Evolutionary conservation across 2,797 vertebrate species (phyloP).

Genomic region (Nasua narica): DNA sequence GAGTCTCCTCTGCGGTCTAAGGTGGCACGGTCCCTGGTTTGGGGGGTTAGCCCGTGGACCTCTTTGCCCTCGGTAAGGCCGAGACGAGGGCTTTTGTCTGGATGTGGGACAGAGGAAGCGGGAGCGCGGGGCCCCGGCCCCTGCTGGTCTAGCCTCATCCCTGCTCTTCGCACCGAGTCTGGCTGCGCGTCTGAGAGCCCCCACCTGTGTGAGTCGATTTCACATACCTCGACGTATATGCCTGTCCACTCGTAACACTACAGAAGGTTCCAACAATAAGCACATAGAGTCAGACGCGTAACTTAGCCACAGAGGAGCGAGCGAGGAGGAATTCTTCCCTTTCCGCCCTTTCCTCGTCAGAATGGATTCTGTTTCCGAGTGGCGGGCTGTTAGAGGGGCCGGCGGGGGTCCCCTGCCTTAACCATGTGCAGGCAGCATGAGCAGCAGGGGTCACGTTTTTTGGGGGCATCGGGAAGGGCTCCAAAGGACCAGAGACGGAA

Average conservation of each 20-base stretch:
- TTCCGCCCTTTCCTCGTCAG: neutral
- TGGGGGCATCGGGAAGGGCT: neutral
- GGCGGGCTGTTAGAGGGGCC: neutral
- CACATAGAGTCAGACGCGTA: neutral
- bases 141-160: neutral
- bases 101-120: neutral
- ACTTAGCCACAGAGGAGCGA: neutral
- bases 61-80: neutral
- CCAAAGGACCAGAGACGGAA: accelerated
- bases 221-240: neutral
- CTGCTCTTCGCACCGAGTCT: neutral
- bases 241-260: neutral
- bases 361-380: neutral
- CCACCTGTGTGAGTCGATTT: neutral
- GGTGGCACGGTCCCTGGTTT: neutral
- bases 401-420: neutral
- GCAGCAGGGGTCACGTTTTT: neutral
- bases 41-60: neutral
- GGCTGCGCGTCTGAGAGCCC: neutral
- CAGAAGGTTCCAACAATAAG: neutral
- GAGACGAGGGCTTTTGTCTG: neutral
- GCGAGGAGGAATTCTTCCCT: neutral
- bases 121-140: neutral
- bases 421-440: accelerated
- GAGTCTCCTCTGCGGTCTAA: neutral